Evolutionary conservation across 2,888 invertebrate genomes (phyloP).

Genomic region (Aethes cnicana): DNA sequence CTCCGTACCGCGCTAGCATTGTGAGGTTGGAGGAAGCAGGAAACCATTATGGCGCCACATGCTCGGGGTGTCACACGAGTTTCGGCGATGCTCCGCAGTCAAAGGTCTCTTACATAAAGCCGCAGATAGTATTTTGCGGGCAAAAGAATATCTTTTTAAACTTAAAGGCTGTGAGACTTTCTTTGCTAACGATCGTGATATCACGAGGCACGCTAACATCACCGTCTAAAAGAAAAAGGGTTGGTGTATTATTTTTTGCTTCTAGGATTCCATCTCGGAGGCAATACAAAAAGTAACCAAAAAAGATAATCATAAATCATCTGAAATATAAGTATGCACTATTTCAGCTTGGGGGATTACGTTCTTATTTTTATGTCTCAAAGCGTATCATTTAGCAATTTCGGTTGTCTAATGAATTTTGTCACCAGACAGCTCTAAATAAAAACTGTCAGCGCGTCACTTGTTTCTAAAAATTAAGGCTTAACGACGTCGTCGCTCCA

Average conservation of each 20-base stretch:
- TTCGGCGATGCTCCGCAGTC: conserved; percentile 55
- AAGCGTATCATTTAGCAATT: conserved; percentile 37
- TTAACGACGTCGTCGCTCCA: conserved; percentile 66
- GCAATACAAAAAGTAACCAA: no score
- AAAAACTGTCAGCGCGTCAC: conserved; percentile 63
- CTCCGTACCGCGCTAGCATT: conserved; percentile 62
- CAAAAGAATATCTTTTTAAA: conserved; percentile 11
- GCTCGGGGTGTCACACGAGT: conserved; percentile 60
- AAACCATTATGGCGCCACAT: conserved; percentile 73
- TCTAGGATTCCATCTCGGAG: no score
- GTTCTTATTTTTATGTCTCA: conserved; percentile 46
- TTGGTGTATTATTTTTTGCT: not conserved
- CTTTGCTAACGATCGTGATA: conserved; percentile 23
- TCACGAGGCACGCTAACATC: conserved; percentile 14
- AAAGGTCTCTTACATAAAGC: conserved; percentile 41
- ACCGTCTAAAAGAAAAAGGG: conserved; percentile 9
- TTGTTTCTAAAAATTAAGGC: conserved; percentile 67
- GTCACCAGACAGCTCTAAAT: conserved; percentile 57
- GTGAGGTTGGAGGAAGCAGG: conserved; percentile 70
- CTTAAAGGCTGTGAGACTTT: conserved; percentile 22
- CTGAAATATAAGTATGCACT: not conserved
- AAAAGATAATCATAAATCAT: not conserved
- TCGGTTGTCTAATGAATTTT: conserved; percentile 56
- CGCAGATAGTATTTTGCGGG: conserved; percentile 32
- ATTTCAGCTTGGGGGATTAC: not conserved